phyloP scores from a whole-genome alignment of 2,888 invertebrate species.

The Catotricha subobsoleta region DNA sequence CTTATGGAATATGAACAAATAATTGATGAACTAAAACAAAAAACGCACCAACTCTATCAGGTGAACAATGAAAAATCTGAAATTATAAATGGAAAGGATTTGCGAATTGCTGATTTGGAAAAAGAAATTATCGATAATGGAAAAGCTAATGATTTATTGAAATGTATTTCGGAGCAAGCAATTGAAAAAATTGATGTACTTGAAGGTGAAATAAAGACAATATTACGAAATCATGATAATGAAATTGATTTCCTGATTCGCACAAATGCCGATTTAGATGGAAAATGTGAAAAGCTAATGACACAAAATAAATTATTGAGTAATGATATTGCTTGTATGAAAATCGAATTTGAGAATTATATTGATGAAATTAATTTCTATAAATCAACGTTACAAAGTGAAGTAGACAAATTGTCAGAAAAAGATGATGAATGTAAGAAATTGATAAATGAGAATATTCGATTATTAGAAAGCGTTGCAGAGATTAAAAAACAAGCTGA shows the following conservation, averaged over 20 bases:
- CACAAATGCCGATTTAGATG: constrained; percentile 10
- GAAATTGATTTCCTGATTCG: constrained; percentile 11
- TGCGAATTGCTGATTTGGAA: constrained; percentile 13
- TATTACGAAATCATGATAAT: constrained; percentile 12
- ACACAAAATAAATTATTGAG: constrained; percentile 7
- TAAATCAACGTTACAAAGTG: constrained; percentile 11
- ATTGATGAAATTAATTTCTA: constrained; percentile 5
- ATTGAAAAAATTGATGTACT: constrained; percentile 13
- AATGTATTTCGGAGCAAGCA: constrained; percentile 15
- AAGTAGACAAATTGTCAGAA: constrained; percentile 17
- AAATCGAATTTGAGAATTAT: constrained; percentile 5
- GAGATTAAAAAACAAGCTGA: constrained; percentile 23
- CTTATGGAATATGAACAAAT: constrained; percentile 33
- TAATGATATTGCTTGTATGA: constrained; percentile 1
- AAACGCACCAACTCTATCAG: constrained; percentile 25
- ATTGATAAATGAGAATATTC: constrained; percentile 19
- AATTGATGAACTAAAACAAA: constrained; percentile 33
- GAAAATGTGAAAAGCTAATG: constrained; percentile 8
- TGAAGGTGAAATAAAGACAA: constrained; percentile 18
- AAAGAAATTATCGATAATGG: constrained; percentile 5
- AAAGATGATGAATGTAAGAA: constrained; percentile 19
- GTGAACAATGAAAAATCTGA: constrained; percentile 19
- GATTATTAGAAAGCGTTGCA: constrained; percentile 18
- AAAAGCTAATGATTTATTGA: constrained; percentile 16
- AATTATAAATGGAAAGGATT: constrained; percentile 18